Evolutionary conservation across 2,113 vertebrate species (phyloP), one percentile per base, ranked within the genome.

Genomic region (Spea bombifrons): DNA sequence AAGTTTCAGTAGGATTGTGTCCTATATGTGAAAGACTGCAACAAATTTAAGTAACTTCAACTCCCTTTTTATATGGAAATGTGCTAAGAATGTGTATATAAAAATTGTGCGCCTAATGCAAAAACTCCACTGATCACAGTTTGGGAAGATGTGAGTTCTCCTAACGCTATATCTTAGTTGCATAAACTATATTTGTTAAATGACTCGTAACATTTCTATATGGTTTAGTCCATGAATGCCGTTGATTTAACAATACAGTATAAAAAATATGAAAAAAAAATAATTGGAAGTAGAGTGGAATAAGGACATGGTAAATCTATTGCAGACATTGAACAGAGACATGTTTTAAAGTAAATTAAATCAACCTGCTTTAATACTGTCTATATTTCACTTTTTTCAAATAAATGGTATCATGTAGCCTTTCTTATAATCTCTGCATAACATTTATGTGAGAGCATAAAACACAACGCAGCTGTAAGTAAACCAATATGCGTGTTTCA

Each of bases 371-470:
- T 81, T 74, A 81, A 82, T 78, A 73, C 78, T 86, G 83, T 74
- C 78, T 74, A 74, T 80, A 59, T 61, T 61, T 45, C 50, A 45
- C 68, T 64, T 43, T 85, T 81, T 86, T 86, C 82, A 88, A 89
- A 86, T 89, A 89, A 85, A 82, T 85, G 86, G 85, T 85, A 90
- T 88, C 88, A 89, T 87, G 91, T 90, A 89, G 88, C 83, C 85
- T 88, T 83, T 83, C 83, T 84, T 88, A 85, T 87, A 92, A 91
- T 91, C 86, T 83, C 85, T 86, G 82, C 88, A 90, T 91, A 91
- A 91, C 88, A 89, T 92, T 93, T 90, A 88, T 90, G 90, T 92
- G 91, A 92, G 89, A 90, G 90, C 87, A 92, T 91, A 92, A 92
- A 92, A 91, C 85, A 86, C 78, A 88, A 84, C 88, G 86, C 84